Conservation (phyloP, 1,140 invertebrate species). For the Brachionus asplanchnoidis region DNA sequence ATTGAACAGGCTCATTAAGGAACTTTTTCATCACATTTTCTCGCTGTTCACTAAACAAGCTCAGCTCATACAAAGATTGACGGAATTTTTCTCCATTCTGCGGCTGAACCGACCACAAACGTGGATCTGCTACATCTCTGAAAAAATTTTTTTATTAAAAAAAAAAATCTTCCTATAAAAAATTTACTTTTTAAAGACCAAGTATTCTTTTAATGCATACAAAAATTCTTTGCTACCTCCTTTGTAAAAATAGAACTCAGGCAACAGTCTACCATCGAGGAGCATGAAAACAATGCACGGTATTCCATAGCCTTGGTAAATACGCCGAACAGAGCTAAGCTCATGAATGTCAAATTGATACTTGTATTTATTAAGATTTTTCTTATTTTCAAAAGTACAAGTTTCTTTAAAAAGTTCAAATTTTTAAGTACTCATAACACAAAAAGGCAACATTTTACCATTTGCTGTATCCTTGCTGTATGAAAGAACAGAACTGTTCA, state of each 20-base stretch:
- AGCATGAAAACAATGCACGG: conserved; percentile 57
- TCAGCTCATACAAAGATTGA: conserved; percentile 75
- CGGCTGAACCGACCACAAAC: conserved; percentile 67
- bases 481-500: not conserved
- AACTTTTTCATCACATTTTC: conserved; percentile 56
- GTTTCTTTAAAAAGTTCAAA: not conserved
- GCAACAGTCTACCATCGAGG: conserved; percentile 68
- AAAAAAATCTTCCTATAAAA: not conserved
- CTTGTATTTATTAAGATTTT: conserved; percentile 50
- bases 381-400: conserved; percentile 46
- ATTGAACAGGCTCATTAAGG: conserved; percentile 69
- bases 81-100: conserved; percentile 66
- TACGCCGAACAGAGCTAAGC: conserved; percentile 57
- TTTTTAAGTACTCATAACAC: not conserved
- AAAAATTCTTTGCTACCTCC: conserved; percentile 75
- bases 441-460: not conserved
- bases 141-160: conserved; percentile 44
- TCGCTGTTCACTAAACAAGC: conserved; percentile 68
- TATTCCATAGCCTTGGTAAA: conserved; percentile 51
- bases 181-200: conserved; percentile 57
- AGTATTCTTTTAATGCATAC: conserved; percentile 57
- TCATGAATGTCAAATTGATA: conserved; percentile 58
- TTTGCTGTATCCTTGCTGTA: conserved; percentile 7
- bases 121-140: conserved; percentile 67
- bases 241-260: conserved; percentile 76